These are phyloP conservation scores for Meleagris gallopavo DNA, from an alignment of 2,113 vertebrate genomes.

Conservation along the genomic window DNA sequence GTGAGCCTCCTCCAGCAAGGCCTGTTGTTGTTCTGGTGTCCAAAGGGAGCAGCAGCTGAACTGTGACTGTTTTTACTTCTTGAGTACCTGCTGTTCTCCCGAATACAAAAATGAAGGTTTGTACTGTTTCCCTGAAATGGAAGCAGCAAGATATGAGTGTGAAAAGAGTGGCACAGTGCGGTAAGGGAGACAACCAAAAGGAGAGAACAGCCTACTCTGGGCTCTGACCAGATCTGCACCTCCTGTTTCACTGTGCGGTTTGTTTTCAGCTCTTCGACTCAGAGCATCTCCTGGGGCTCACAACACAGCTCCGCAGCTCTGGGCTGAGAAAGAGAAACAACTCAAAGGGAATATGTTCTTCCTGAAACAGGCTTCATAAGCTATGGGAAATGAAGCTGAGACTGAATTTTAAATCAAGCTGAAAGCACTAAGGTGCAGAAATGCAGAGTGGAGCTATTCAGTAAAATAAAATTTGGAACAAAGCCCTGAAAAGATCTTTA, in stretches of 20 bases:
- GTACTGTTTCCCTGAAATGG: constrained; percentile 55
- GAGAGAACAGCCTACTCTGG: constrained; percentile 15
- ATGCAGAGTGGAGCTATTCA: neutral
- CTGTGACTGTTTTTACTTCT: neutral
- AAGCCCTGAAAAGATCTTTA: constrained; percentile 48
- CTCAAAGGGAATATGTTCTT: neutral
- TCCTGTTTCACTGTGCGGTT: neutral
- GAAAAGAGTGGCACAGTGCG: constrained; percentile 25
- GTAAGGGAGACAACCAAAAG: constrained; percentile 13
- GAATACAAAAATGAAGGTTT: constrained; percentile 44
- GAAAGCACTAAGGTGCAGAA: neutral
- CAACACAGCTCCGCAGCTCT: neutral
- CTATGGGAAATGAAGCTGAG: constrained; percentile 7
- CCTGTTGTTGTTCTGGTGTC: neutral
- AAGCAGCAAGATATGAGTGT: constrained; percentile 19
- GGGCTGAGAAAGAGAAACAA: constrained; percentile 1
- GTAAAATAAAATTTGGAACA: constrained; percentile 13
- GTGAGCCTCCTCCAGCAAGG: neutral
- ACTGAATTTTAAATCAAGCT: neutral
- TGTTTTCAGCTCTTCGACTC: constrained; percentile 19
- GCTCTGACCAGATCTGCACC: neutral
- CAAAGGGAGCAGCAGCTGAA: constrained; percentile 20
- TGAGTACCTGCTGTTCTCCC: constrained; percentile 5
- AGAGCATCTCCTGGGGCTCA: rapidly evolving
- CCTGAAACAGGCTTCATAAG: neutral